Base-by-base conservation (phyloP, 2,797 vertebrate species). In the Protonibea diacanthus region DNA sequence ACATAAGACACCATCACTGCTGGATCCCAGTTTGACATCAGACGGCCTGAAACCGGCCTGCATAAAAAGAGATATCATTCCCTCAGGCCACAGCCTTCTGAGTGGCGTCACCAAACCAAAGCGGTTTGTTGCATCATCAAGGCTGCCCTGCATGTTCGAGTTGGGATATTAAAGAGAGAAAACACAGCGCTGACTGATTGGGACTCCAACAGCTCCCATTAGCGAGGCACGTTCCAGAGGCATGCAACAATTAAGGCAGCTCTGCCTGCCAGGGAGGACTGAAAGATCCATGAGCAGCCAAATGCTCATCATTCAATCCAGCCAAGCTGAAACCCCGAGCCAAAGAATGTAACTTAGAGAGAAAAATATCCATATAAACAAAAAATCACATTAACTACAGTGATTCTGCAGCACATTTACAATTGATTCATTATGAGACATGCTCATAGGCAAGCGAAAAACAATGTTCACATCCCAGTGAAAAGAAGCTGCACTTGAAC, bases 181-280 rank as follows among this genome's bases (percentile, higher is more conserved):
- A 74, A 65, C 20, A 3, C 62, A 71, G 27, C 11, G 11, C 65
- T 81, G 80, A 80, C 80, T 89, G 82, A 91, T 76, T 80, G 68
- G 78, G 75, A 71, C 65, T 85, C 80, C 69, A 80, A 56, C 81
- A 86, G 71, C 76, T 68, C 33, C 74, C 81, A 88, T 92, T 90
- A 93, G 82, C 2, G 45, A 87, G 81, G 60, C 81, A 72, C 63
- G 74, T 92, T 91, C 88, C 88, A 89, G 81, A 88, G 68, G 84
- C 81, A 81, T 83, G 89, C 78, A 86, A 84, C 87, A 90, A 90
- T 92, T 85, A 88, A 83, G 74, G 77, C 56, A 29, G 71, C 70
- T 68, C 71, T 76, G 80, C 71, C 76, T 90, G 87, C 88, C 89
- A 88, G 87, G 47, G 56, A 87, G 45, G 73, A 88, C 77, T 71